Conservation (phyloP, 2,113 vertebrate species). For the Pavo muticus region DNA sequence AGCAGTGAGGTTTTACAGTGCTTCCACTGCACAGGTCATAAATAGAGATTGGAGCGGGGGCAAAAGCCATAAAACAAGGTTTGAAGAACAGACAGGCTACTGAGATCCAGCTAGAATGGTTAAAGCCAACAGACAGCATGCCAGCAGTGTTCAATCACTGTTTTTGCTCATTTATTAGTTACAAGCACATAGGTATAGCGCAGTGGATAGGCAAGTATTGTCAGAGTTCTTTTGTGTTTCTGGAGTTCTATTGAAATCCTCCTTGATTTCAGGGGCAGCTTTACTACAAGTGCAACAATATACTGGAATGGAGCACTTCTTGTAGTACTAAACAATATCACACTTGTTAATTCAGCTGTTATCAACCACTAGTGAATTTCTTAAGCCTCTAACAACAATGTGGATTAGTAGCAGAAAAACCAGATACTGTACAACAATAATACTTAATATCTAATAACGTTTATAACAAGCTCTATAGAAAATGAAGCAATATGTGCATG, state of each 20-base stretch:
- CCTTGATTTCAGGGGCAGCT: not conserved
- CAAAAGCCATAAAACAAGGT: slow-evolving; percentile 46
- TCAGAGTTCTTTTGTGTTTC: not conserved
- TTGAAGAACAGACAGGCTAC: slow-evolving; percentile 42
- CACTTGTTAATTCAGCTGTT: not conserved
- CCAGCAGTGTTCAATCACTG: not conserved
- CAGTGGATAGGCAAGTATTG: not conserved
- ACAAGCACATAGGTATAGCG: not conserved
- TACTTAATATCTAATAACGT: not conserved
- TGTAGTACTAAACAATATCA: not conserved
- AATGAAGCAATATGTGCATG: not conserved
- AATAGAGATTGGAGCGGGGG: slow-evolving; percentile 45
- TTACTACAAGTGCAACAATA: not conserved
- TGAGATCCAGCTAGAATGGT: slow-evolving; percentile 29
- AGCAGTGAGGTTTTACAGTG: slow-evolving; percentile 18
- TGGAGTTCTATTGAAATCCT: not conserved
- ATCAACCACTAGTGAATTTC: not conserved
- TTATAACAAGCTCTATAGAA: slow-evolving; percentile 1
- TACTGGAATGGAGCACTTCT: not conserved
- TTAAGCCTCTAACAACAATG: not conserved
- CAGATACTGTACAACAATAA: not conserved
- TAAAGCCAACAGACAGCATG: slow-evolving; percentile 19
- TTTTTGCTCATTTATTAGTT: slow-evolving; percentile 31
- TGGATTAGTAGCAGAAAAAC: not conserved
- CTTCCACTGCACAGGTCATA: slow-evolving; percentile 15